phyloP scores from a whole-genome alignment of 2,888 invertebrate genomes.

The Stenolophus ochropezus region DNA sequence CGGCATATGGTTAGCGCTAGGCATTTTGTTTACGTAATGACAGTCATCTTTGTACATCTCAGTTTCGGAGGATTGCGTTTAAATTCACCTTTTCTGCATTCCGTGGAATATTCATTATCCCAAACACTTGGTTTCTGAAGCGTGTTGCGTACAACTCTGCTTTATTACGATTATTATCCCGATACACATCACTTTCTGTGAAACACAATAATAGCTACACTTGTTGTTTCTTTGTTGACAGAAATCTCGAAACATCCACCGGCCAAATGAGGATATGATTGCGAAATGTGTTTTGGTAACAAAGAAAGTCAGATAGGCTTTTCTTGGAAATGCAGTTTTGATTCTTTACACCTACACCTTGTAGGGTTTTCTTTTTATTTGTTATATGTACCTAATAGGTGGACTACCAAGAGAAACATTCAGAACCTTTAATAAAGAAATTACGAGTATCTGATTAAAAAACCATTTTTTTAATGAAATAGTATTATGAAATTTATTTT shows the following conservation, averaged over 20 bases:
- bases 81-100: conserved; percentile 12
- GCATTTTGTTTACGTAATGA: conserved; percentile 33
- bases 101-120: conserved; percentile 17
- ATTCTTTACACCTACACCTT: not conserved
- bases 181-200: conserved; percentile 19
- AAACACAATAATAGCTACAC: conserved; percentile 10
- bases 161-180: conserved; percentile 8
- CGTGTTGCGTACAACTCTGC: not conserved
- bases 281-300: not conserved
- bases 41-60: conserved; percentile 38
- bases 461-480: too few species aligned
- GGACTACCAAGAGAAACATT: too few species aligned
- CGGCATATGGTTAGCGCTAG: conserved; percentile 33
- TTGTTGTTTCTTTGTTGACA: conserved; percentile 13
- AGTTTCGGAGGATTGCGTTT: conserved; percentile 21
- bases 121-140: not conserved
- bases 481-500: too few species aligned
- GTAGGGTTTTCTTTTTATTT: not conserved
- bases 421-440: too few species aligned
- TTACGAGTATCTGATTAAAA: too few species aligned
- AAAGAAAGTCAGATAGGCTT: not conserved
- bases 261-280: not conserved
- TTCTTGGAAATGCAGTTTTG: not conserved
- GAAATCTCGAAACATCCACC: conserved; percentile 3
- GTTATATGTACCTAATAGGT: too few species aligned